Conservation (phyloP, 2,113 vertebrate genomes). For the Dryoscopus gambensis region DNA sequence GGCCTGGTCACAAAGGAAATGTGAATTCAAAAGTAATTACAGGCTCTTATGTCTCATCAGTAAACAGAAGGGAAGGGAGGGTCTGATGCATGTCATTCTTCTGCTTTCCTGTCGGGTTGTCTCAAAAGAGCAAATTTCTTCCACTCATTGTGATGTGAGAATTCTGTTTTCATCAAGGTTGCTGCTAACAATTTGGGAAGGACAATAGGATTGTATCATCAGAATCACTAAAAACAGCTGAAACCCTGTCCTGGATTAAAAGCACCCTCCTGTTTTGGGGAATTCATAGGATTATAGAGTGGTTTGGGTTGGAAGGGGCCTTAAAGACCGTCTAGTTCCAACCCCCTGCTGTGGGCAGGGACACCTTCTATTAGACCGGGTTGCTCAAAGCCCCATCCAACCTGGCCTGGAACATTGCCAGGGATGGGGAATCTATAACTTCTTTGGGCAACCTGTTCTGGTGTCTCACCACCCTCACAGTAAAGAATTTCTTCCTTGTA, state of each 20-base stretch:
- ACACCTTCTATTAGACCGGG: not conserved
- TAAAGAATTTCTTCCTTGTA: not conserved
- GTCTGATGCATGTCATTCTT: not conserved
- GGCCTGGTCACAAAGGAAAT: not conserved
- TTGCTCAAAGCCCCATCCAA: not conserved
- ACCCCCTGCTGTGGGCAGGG: not conserved
- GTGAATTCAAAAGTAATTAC: not conserved
- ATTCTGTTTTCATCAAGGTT: not conserved
- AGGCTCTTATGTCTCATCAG: not conserved
- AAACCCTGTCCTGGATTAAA: not conserved
- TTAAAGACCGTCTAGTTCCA: not conserved
- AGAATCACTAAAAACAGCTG: not conserved
- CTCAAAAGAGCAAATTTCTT: not conserved
- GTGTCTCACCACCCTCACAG: not conserved
- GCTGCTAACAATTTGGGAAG: not conserved
- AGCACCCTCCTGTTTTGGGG: not conserved
- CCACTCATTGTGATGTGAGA: not conserved
- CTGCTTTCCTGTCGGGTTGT: not conserved
- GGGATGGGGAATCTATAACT: not conserved
- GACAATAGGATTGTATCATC: not conserved
- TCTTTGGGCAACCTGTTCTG: not conserved
- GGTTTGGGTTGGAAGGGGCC: not conserved
- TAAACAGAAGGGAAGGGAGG: not conserved
- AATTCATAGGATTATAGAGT: not conserved
- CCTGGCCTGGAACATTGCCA: not conserved